Evolutionary conservation across 2,113 vertebrate genomes (phyloP), one percentile per base, ranked within the genome.

Genomic region (Rhinichthys klamathensis): DNA sequence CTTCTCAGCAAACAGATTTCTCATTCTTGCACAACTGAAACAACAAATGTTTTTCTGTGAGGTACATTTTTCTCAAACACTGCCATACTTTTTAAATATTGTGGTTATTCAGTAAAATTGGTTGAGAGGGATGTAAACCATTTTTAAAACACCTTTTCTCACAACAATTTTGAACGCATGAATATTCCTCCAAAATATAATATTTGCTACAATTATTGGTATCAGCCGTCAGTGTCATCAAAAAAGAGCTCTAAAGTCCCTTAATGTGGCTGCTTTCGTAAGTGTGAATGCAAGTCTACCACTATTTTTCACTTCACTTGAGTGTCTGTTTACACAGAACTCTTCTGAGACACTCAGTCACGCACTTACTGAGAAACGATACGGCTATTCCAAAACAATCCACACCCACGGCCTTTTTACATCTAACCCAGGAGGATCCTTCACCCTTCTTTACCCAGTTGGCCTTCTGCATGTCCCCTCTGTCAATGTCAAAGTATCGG

Each of bases 371-470:
- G n/a, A 75, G 67, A 67, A 63, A 63, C 23, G 2, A 30, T 54
- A 6, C 41, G 0, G 63, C 76, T 44, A 35, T 38, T 56, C 67
- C 18, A 35, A 72, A 87, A 76, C 77, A 70, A 58, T 38, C 72
- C 51, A 41, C 21, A n/a, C 46, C 69, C 32, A 60, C 2, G 6
- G 60, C 11, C 32, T 18, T 61, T 30, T 2, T 63, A 54, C 84
- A 87, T 84, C 82, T 84, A 46, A 65, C 54, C 67, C 54, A 54
- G 78, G 84, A 75, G 76, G 16, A 32, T 70, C 70, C 25, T 77
- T 72, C 38, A 49, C 65, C 63, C 27, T 63, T 21, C 41, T 63
- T 25, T 41, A 12, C n/a, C 25, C n/a, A 32, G 63, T 44, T 23
- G 41, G 10, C 58, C 23, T 61, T 35, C 77, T 63, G 27, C 27